Base-by-base conservation (phyloP, 2,888 invertebrate species). In the Opisthograptis luteolata region DNA sequence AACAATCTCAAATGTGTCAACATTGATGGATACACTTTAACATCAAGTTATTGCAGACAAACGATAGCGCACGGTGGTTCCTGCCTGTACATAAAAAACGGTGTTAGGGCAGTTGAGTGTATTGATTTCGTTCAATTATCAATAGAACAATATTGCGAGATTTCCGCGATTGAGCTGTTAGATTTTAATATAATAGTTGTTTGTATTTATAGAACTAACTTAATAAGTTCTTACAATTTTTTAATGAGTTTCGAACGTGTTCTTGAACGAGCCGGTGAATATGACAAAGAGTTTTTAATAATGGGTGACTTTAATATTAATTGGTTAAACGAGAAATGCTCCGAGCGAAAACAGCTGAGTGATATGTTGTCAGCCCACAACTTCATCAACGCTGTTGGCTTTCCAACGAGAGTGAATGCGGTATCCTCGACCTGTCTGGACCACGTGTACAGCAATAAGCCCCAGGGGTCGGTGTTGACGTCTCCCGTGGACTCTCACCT, bases 181-280 rank as follows among this genome's bases (percentile, higher is more conserved):
- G 43, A 49, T 2, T 51, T 9, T 19, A 17, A 40, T 10, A 8
- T 44, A 5, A 30, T 32, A 5, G 15, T 50, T 10, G 0, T 44
- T 0, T 51, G 50, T 15, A 5, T 51, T 2, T 51, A 45, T 13
- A 22, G 50, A 7, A 44, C 50, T 1, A 44, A 20, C 12, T 7
- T 20, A 7, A 19, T 35, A 2, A 20, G 10, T 12, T 19, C 14
- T 20, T 8, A 6, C 1, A 4, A 10, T 2, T 35, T 35, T 22
- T 7, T 35, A 1, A 22, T 8, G 1, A 9, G 31, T 15, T 40
- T 40, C 1, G 40, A 40, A 30, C 20, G 22, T 22, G n/a, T 40
- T 8, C 40, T 40, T 9, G 40, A 40, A n/a, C 19, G 22, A 22
- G 22, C 9, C 9, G 12, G 20, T 14, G 14, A 40, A 1, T n/a